phyloP scores from a whole-genome alignment of 2,797 vertebrate genomes.

The Acanthopagrus latus region DNA sequence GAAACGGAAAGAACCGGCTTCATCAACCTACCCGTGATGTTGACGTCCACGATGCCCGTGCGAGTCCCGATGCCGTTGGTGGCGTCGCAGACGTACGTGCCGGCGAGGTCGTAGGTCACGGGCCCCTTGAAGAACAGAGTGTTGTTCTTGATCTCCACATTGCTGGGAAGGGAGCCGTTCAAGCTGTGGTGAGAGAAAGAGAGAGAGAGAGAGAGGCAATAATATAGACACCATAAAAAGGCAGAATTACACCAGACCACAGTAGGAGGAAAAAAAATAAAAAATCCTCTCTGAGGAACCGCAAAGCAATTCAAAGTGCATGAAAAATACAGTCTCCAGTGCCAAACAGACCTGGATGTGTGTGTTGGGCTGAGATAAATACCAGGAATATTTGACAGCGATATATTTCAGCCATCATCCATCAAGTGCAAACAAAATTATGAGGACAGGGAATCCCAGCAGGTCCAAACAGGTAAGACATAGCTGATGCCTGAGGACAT shows the following conservation, averaged over 20 bases:
- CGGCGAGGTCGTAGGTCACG: slow-evolving; percentile 91
- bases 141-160: slow-evolving; percentile 95
- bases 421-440: slow-evolving; percentile 77
- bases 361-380: slow-evolving; percentile 64
- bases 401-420: slow-evolving; percentile 73
- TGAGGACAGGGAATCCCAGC: slow-evolving; percentile 72
- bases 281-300: slow-evolving; percentile 25
- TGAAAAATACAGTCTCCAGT: slow-evolving; percentile 63
- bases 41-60: slow-evolving; percentile 95
- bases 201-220: slow-evolving; percentile 29
- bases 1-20: background rate
- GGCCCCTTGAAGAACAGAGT: slow-evolving; percentile 95
- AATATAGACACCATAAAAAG: slow-evolving; percentile 59
- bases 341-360: slow-evolving; percentile 60
- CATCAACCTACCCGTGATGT: slow-evolving; percentile 93
- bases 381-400: slow-evolving; percentile 73
- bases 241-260: slow-evolving; percentile 47
- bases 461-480: slow-evolving; percentile 74
- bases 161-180: slow-evolving; percentile 94
- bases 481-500: slow-evolving; percentile 57
- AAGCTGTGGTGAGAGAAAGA: slow-evolving; percentile 80
- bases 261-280: slow-evolving; percentile 14
- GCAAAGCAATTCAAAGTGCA: slow-evolving; percentile 59
- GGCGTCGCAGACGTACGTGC: slow-evolving; percentile 95
- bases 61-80: slow-evolving; percentile 95